phyloP scores from a whole-genome alignment of 1,140 invertebrate species.

The Lepidurus apus region DNA sequence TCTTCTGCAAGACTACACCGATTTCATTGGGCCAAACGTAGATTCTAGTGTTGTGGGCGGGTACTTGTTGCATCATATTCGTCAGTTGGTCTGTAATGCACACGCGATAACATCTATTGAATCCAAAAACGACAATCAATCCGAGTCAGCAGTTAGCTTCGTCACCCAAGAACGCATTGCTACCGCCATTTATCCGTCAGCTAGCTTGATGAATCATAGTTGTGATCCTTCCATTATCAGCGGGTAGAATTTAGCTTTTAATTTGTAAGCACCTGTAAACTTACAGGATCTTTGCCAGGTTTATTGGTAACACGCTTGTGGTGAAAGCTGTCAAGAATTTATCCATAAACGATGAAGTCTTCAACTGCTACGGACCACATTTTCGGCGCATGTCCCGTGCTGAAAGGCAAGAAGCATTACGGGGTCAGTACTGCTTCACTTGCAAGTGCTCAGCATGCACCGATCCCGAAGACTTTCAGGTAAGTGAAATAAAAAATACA shows the following conservation, averaged over 20 bases:
- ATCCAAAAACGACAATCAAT: conserved; percentile 35
- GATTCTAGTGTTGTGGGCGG: conserved; percentile 49
- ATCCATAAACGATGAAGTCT: conserved; percentile 54
- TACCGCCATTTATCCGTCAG: conserved; percentile 79
- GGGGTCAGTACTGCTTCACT: conserved; percentile 63
- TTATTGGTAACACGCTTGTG: conserved; percentile 48
- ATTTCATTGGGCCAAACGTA: conserved; percentile 47
- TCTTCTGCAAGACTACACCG: conserved; percentile 51
- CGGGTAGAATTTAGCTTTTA: conserved; percentile 49
- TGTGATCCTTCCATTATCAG: conserved; percentile 77
- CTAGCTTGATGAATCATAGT: conserved; percentile 85
- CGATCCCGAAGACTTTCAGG: conserved; percentile 48
- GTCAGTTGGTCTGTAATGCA: conserved; percentile 73
- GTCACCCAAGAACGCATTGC: conserved; percentile 58
- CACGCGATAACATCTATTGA: conserved; percentile 59
- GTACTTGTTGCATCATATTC: conserved; percentile 61
- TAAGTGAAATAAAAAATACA: conserved; percentile 40
- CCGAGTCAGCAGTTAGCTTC: conserved; percentile 26
- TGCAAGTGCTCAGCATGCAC: conserved; percentile 60
- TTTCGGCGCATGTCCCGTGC: conserved; percentile 53
- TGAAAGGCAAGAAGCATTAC: conserved; percentile 55
- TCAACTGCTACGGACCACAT: conserved; percentile 72
- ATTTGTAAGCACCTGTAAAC: not conserved
- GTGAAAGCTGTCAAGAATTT: conserved; percentile 55
- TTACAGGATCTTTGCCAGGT: conserved; percentile 40